These are phyloP conservation scores for Orientallactaga bullata DNA, from an alignment of 2,113 vertebrate species.

Conservation along the genomic window DNA sequence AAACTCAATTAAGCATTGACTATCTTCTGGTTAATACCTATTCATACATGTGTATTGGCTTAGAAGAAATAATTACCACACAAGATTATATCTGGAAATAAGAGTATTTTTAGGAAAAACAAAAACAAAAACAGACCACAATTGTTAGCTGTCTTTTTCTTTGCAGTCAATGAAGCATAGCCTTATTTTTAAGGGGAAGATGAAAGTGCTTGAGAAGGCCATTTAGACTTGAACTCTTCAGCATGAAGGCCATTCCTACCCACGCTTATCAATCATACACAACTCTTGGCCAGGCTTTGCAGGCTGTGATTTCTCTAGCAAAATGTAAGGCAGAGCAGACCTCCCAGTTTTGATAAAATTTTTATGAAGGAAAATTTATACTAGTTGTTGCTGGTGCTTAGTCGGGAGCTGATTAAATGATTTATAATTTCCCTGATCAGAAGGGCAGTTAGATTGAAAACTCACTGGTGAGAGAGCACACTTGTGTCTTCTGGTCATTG, in stretches of 20 bases:
- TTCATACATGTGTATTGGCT: neutral
- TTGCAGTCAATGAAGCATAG: constrained; percentile 62
- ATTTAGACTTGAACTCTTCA: constrained; percentile 64
- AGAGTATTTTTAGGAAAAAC: constrained; percentile 26
- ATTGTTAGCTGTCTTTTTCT: constrained; percentile 29
- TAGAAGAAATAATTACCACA: constrained; percentile 38
- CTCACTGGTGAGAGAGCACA: neutral
- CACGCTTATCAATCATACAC: neutral
- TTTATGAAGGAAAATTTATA: constrained; percentile 76
- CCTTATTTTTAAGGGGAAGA: constrained; percentile 65
- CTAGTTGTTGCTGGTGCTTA: constrained; percentile 52
- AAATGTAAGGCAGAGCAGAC: constrained; percentile 51
- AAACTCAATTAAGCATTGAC: neutral
- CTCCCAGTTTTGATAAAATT: constrained; percentile 77
- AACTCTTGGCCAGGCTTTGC: constrained; percentile 56
- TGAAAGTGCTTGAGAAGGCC: constrained; percentile 21
- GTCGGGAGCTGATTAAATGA: constrained; percentile 69
- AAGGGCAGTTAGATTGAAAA: constrained; percentile 63
- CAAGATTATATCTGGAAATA: neutral
- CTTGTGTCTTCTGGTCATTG: constrained; percentile 28
- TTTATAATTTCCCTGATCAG: constrained; percentile 71
- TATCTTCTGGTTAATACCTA: constrained; percentile 1
- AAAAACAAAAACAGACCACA: neutral
- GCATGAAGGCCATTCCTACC: constrained; percentile 48
- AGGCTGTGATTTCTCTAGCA: constrained; percentile 69